These are phyloP conservation scores for Mayetiola destructor DNA, from an alignment of 2,888 invertebrate genomes.

Conservation along the genomic window DNA sequence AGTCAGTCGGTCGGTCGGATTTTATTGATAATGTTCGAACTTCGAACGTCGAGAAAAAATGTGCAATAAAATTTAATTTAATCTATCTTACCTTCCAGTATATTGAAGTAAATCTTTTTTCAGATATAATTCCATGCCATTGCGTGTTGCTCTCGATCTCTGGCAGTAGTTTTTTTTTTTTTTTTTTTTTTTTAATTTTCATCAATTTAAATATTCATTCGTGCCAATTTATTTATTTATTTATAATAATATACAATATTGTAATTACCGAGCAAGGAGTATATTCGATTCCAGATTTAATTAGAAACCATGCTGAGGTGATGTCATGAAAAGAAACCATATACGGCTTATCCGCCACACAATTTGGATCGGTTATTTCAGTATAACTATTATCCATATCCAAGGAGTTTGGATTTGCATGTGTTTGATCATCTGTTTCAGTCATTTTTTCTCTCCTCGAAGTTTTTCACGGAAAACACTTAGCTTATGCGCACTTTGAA, in stretches of 20 bases:
- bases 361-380: neutral
- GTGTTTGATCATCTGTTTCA: neutral
- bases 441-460: neutral
- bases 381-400: neutral
- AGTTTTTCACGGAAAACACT: neutral
- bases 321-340: slow-evolving; percentile 70
- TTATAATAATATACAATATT: slow-evolving; percentile 13
- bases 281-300: slow-evolving; percentile 64
- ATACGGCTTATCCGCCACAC: slow-evolving; percentile 37
- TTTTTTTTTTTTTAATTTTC: neutral
- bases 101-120: slow-evolving; percentile 90
- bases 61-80: too few species aligned
- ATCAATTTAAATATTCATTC: neutral
- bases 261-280: slow-evolving; percentile 70
- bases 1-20: too few species aligned
- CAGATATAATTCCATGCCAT: slow-evolving; percentile 72
- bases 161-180: neutral
- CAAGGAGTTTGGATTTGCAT: neutral
- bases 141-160: neutral
- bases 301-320: slow-evolving; percentile 76
- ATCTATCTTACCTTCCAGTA: slow-evolving; percentile 79
- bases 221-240: neutral
- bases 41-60: too few species aligned
- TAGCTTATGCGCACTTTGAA: neutral
- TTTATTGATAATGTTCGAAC: too few species aligned